Conservation (phyloP, 2,888 invertebrate genomes). For the Orthosia cruda region DNA sequence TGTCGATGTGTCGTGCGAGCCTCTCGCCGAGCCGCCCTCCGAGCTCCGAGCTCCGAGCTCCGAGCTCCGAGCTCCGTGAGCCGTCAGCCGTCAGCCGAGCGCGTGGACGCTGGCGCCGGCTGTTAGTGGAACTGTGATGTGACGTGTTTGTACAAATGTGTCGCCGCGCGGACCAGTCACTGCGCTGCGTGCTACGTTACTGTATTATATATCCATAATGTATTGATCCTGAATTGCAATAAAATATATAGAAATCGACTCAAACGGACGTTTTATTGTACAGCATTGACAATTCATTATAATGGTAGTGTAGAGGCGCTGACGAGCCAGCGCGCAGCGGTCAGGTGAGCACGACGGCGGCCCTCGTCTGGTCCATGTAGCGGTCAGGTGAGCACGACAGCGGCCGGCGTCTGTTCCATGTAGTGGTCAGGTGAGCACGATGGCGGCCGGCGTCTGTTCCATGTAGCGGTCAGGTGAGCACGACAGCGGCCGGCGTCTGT, state of each 20-base stretch:
- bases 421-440: slow-evolving; percentile 26
- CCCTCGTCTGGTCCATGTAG: too few species aligned
- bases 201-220: slow-evolving; percentile 68
- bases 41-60: too few species aligned
- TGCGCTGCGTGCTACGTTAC: slow-evolving; percentile 69
- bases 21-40: slow-evolving; percentile 44
- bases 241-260: slow-evolving; percentile 76
- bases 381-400: slow-evolving; percentile 28
- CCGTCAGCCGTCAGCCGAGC: slow-evolving; percentile 32
- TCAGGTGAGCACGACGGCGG: too few species aligned
- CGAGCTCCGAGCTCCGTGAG: slow-evolving; percentile 7
- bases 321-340: too few species aligned
- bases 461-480: slow-evolving; percentile 49
- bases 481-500: too few species aligned
- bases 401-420: slow-evolving; percentile 64
- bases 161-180: slow-evolving; percentile 64
- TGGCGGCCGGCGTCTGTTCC: slow-evolving; percentile 53
- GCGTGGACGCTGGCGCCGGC: not conserved
- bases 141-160: slow-evolving; percentile 72
- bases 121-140: slow-evolving; percentile 66
- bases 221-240: slow-evolving; percentile 84
- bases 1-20: not conserved
- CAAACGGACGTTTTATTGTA: slow-evolving; percentile 49
- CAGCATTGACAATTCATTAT: not conserved
- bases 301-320: not conserved